A percentile compares a stretch with the other conserved stretches of the same genome.
Evolutionary conservation across 2,797 vertebrate species (phyloP).

Genomic region (Staurois parvus): DNA sequence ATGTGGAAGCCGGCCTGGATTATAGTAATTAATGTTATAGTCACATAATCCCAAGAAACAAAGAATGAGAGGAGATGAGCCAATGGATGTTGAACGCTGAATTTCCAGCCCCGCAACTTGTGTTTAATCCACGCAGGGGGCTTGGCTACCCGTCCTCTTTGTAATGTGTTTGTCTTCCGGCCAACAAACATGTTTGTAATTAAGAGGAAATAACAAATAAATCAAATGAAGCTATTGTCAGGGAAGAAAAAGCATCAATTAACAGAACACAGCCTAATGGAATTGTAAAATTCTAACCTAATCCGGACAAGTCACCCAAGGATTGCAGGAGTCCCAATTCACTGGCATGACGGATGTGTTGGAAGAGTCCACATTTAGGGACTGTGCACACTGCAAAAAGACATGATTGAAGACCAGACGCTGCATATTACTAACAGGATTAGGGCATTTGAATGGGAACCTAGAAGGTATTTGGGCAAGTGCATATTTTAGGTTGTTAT

Average conservation of each 20-base stretch:
- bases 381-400: too few relatives aligned
- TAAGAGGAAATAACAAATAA: slow-evolving; percentile 48
- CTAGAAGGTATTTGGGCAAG: too few relatives aligned
- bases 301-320: slow-evolving; percentile 9
- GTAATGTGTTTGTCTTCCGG: slow-evolving; percentile 27
- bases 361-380: too few relatives aligned
- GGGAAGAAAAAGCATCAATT: slow-evolving; percentile 35
- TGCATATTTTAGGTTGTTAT: too few relatives aligned
- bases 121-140: slow-evolving; percentile 12
- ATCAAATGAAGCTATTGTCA: slow-evolving; percentile 42
- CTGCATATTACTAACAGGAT: too few relatives aligned
- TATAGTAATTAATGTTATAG: slow-evolving; percentile 49
- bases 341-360: too few relatives aligned
- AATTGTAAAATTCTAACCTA: slow-evolving; percentile 6
- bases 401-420: too few relatives aligned
- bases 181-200: slow-evolving; percentile 53
- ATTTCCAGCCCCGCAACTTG: slow-evolving; percentile 23
- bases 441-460: too few relatives aligned
- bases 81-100: slow-evolving; percentile 18
- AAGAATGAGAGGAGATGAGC: slow-evolving; percentile 29
- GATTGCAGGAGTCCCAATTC: background rate
- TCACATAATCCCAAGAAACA: slow-evolving; percentile 35
- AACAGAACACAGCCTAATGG: slow-evolving; percentile 6
- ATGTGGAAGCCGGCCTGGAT: slow-evolving; percentile 51
- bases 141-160: slow-evolving; percentile 14